A percentile compares a stretch with the other conserved stretches of the same genome.
These are phyloP conservation scores for Orthonyx spaldingii DNA, from an alignment of 2,113 vertebrate species.

Conservation along the genomic window DNA sequence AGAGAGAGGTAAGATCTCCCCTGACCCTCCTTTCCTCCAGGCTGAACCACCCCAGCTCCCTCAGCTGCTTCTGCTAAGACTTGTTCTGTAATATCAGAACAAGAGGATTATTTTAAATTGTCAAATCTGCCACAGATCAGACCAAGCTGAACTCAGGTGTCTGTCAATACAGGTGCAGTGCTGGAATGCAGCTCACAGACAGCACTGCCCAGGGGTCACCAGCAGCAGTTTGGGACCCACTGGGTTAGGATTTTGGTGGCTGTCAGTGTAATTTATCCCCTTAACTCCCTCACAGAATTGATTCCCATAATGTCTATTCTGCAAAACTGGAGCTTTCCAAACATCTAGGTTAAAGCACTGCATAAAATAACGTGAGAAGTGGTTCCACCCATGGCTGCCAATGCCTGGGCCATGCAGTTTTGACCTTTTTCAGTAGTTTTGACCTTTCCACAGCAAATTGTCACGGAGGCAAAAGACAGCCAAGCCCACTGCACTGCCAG, in stretches of 20 bases:
- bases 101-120: neutral
- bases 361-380: accelerated
- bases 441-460: neutral
- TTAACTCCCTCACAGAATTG: neutral
- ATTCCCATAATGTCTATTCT: neutral
- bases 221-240: neutral
- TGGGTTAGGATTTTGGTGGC: neutral
- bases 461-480: neutral
- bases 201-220: neutral
- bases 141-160: neutral
- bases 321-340: neutral
- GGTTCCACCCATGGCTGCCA: neutral
- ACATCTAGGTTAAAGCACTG: neutral
- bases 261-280: neutral
- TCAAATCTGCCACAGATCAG: neutral
- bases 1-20: neutral
- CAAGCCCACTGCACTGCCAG: neutral
- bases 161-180: neutral
- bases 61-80: neutral
- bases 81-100: neutral
- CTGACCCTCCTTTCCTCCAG: neutral
- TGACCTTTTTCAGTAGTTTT: neutral
- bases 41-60: neutral
- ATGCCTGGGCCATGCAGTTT: neutral
- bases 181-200: neutral